These are phyloP conservation scores for Cephus nigrinus DNA, from an alignment of 2,888 invertebrate genomes.

Conservation along the genomic window DNA sequence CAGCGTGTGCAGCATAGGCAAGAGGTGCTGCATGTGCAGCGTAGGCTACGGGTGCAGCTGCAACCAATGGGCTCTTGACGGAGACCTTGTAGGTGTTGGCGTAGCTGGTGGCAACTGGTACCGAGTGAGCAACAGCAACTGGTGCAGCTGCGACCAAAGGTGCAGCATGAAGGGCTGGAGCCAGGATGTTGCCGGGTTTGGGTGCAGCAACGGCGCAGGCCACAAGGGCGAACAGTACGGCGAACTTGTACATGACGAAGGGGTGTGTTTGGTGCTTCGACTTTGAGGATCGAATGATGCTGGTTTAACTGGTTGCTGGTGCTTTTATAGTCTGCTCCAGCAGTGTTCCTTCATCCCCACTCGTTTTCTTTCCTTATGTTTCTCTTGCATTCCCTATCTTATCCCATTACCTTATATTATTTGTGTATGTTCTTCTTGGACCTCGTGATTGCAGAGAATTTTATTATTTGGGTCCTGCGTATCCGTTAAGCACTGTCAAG, in stretches of 20 bases:
- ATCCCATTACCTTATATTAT: no score
- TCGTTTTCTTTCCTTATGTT: not conserved
- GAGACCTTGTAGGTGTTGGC: constrained; percentile 74
- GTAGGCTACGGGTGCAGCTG: constrained; percentile 61
- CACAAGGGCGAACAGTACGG: constrained; percentile 46
- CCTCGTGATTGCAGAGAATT: no score
- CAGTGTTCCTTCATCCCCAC: not conserved
- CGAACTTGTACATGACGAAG: constrained; percentile 51
- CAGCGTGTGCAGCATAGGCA: constrained; percentile 54
- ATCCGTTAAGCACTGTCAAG: no score
- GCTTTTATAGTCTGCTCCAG: constrained; percentile 43
- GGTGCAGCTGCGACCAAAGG: constrained; percentile 49
- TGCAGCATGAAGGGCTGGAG: constrained; percentile 50
- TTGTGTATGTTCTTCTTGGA: no score
- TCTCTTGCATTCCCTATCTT: no score
- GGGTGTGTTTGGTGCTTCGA: constrained; percentile 12
- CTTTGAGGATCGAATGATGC: constrained; percentile 48
- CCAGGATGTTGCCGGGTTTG: constrained; percentile 48
- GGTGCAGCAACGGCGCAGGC: constrained; percentile 67
- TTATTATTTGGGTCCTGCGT: no score
- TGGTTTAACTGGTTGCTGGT: constrained; percentile 18
- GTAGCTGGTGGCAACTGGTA: constrained; percentile 74
- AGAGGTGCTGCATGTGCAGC: constrained; percentile 59
- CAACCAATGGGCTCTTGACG: constrained; percentile 48
- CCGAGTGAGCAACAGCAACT: constrained; percentile 67